Base-by-base conservation (phyloP, 1,140 invertebrate species). In the Plodia interpunctella region DNA sequence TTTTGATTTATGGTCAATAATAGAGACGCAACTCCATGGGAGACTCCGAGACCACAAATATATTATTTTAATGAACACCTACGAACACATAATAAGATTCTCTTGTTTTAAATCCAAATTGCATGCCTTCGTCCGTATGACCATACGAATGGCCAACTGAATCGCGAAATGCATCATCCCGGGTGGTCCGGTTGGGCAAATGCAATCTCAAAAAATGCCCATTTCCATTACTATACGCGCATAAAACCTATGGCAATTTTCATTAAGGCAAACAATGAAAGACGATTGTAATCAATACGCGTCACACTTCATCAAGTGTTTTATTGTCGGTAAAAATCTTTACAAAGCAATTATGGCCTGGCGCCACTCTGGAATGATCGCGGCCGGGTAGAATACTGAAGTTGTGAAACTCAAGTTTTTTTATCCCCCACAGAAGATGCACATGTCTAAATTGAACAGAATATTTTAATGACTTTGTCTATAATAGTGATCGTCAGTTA, bases 1-100 rank as follows among this genome's bases (percentile, higher is more conserved):
- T 88, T 88, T 87, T 88, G 86, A 88, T 88, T 88, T 88, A 88
- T 83, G 76, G 80, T 78, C 83, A 85, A 87, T 89, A 89, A 89
- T 89, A 87, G 84, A 89, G 84, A 86, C 76, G 80, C 79, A 87
- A 85, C 84, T 76, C 87, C 80, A 82, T 87, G 83, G 87, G 87
- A 89, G 87, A 81, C 83, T 87, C 66, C 66, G 71, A 75, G 72
- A 75, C 80, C 76, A 80, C 71, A 78, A 79, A 79, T 78, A 80
- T 78, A 81, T 85, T 81, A 83, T 86, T 87, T 87, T 81, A 81
- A 86, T 78, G 83, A 80, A 83, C 73, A 80, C 78, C 79, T 70
- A 70, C 70, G 76, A 83, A 76, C 68, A 78, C 60, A 70, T 84
- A 82, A 85, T 80, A 78, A 83, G 73, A 62, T 63, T 69, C 74